Conservation (phyloP, 2,888 invertebrate genomes). For the Rhagophthalmus giganteus region DNA sequence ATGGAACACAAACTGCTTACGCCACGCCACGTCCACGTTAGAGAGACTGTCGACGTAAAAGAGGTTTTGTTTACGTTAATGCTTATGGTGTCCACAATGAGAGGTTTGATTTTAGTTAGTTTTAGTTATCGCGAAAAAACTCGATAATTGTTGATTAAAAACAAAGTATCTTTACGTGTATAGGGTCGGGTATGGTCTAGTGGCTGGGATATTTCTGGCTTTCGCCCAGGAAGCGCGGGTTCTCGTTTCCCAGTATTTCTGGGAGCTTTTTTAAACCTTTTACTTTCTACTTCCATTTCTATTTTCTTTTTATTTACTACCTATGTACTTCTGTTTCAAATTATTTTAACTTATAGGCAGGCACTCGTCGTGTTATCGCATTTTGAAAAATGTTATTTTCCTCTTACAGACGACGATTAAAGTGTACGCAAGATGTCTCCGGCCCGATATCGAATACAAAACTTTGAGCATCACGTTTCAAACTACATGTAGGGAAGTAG, state of each 20-base stretch:
- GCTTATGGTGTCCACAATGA: too few relatives aligned
- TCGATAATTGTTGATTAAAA: constrained; percentile 6
- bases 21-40: too few relatives aligned
- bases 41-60: too few relatives aligned
- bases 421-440: constrained; percentile 85
- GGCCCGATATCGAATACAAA: constrained; percentile 95
- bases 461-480: constrained; percentile 88
- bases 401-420: constrained; percentile 83
- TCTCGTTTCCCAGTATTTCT: constrained; percentile 75
- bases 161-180: constrained; percentile 1
- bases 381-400: constrained; percentile 39
- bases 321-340: too few relatives aligned
- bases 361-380: too few relatives aligned
- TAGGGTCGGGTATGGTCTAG: constrained; percentile 65
- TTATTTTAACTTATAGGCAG: too few relatives aligned
- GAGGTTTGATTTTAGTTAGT: too few relatives aligned
- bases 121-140: too few relatives aligned
- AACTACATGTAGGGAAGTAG: constrained; percentile 86
- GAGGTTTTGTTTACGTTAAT: too few relatives aligned
- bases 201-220: constrained; percentile 75
- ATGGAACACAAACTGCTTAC: too few relatives aligned
- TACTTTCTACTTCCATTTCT: too few relatives aligned
- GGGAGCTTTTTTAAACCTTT: constrained; percentile 57
- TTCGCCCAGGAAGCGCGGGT: constrained; percentile 75
- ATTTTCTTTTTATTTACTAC: too few relatives aligned